Base-by-base conservation (phyloP, 2,888 invertebrate genomes). In the Rhingia campestris region DNA sequence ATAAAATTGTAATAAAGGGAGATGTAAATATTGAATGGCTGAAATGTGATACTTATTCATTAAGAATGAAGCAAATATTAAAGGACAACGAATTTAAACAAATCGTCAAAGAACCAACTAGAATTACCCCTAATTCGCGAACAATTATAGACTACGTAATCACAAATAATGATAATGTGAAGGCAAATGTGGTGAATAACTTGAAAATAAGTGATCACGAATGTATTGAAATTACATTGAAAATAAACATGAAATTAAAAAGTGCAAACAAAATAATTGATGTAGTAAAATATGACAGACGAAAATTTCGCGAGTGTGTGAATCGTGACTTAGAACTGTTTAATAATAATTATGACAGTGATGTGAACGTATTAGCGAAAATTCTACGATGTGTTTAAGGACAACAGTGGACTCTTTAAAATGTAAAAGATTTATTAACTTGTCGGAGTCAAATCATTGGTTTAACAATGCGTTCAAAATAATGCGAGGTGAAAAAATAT, bases 91-190 rank as follows among this genome's bases (percentile, higher is more conserved):
- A 4, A 33, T 33, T 33, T n/a, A 53, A 53, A 22, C 33, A 33
- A 33, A 32, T 41, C 9, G 39, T 39, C 0, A 0, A 4, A 22
- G 3, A 22, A 7, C 58, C 39, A 4, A 41, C 10, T 39, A 56
- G 58, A 30, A 22, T 30, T 9, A n/a, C 9, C 4, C 10, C 14
- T 6, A 43, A 41, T 6, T 41, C 41, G 30, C 41, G n/a, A 0
- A 58, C 41, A 6, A 7, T 39, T 22, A 58, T 58, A 30, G 58
- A 58, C 32, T 58, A 58, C 10, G 58, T 43, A 10, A 43, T 58
- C 9, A 30, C 41, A 9, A 58, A 56, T 37, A 53, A n/a, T 7
- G 39, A 14, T 0, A 49, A 7, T 6, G 30, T 30, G 4, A 49
- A 14, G 6, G 30, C 32, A 45, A n/a, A n/a, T 30, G 56, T 39